Evolutionary conservation across 1,140 invertebrate species (phyloP).

Genomic region (Eriocheir sinensis): DNA sequence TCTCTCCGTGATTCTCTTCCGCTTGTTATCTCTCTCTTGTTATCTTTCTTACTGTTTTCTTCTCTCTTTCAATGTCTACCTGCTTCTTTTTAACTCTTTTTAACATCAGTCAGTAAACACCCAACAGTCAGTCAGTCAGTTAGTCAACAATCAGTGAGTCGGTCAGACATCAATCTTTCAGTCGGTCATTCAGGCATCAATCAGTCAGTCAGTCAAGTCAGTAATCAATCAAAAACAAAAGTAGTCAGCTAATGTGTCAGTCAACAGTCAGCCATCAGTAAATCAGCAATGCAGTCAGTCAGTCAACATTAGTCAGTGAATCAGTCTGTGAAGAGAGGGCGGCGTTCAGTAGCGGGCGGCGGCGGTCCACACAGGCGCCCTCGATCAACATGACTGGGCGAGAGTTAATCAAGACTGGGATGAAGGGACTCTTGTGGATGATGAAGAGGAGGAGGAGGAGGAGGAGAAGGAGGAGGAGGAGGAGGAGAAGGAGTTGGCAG

Average conservation of each 20-base stretch:
- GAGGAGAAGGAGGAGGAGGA: neutral
- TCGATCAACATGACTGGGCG: constrained; percentile 44
- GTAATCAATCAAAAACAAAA: too few species aligned
- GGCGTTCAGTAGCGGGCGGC: neutral
- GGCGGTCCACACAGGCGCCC: neutral
- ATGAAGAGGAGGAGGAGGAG: constrained; percentile 25
- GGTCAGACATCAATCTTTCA: too few species aligned
- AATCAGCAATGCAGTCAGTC: too few species aligned
- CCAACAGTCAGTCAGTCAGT: too few species aligned
- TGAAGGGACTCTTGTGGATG: constrained; percentile 60
- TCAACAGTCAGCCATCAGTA: too few species aligned
- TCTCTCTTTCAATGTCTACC: neutral
- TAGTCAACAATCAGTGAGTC: too few species aligned
- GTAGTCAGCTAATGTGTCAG: too few species aligned
- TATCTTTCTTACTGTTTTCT: neutral
- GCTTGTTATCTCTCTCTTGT: neutral
- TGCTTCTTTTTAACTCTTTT: neutral
- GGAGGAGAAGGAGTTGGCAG: neutral
- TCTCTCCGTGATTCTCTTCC: neutral
- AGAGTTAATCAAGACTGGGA: constrained; percentile 62
- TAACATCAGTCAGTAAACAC: neutral
- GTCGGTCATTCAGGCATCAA: too few species aligned
- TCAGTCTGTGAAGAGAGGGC: too few species aligned
- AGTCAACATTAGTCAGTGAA: too few species aligned
- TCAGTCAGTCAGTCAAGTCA: too few species aligned